Evolutionary conservation across 1,140 invertebrate genomes (phyloP).

Genomic region (Octopus bimaculoides): DNA sequence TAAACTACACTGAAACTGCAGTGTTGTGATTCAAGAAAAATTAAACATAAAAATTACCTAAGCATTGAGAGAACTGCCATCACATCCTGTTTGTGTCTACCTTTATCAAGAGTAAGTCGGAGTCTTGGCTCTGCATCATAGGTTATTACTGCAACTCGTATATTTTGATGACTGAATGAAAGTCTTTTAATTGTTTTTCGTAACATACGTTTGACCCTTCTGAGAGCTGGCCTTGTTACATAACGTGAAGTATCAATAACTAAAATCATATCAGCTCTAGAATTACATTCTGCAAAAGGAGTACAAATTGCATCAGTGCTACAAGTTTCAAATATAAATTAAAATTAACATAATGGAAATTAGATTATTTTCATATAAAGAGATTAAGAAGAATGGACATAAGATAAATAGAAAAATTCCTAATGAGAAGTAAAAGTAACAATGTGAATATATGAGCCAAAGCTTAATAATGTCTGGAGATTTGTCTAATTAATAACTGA

Average conservation of each 20-base stretch:
- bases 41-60: slow-evolving; percentile 27
- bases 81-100: slow-evolving; percentile 35
- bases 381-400: too few species aligned
- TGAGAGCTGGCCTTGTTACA: slow-evolving; percentile 34
- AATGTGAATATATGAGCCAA: too few species aligned
- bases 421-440: too few species aligned
- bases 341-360: too few species aligned
- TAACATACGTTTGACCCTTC: slow-evolving; percentile 38
- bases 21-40: too few species aligned
- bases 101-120: slow-evolving; percentile 31
- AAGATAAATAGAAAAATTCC: too few species aligned
- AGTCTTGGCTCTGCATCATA: slow-evolving; percentile 31
- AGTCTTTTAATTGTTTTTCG: slow-evolving; percentile 36
- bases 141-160: slow-evolving; percentile 38
- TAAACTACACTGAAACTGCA: too few species aligned
- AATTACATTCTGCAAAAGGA: slow-evolving; percentile 31
- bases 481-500: too few species aligned
- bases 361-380: too few species aligned
- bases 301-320: too few species aligned
- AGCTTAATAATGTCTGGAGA: too few species aligned
- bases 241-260: slow-evolving; percentile 45
- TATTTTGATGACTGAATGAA: slow-evolving; percentile 35
- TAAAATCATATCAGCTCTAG: slow-evolving; percentile 46
- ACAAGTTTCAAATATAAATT: too few species aligned
- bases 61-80: slow-evolving; percentile 35